Percentiles rank a stretch among this genome's conserved stretches.
Conservation (phyloP, 2,888 invertebrate genomes). For the Amblyjoppa fuscipennis region DNA sequence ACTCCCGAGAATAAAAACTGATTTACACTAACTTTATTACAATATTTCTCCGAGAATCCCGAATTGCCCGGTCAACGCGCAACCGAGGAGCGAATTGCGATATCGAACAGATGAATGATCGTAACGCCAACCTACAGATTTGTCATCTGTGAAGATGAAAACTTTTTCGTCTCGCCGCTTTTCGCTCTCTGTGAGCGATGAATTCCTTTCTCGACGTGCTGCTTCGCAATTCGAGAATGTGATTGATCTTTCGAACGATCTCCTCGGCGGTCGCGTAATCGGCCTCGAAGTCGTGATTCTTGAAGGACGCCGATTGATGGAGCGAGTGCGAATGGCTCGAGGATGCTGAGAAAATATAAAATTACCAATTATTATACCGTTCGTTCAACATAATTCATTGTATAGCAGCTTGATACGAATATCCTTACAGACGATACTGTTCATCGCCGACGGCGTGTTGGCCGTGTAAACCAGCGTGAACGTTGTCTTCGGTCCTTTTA, state of each 20-base stretch:
- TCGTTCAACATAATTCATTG: conserved; percentile 31
- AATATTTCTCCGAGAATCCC: conserved; percentile 8
- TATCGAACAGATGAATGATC: conserved; percentile 54
- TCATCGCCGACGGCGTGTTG: conserved; percentile 76
- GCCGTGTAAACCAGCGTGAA: conserved; percentile 91
- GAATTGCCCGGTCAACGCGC: background rate
- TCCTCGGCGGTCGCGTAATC: conserved; percentile 91
- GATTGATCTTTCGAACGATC: conserved; percentile 95
- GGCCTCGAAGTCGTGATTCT: conserved; percentile 95
- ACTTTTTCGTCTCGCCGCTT: conserved; percentile 88
- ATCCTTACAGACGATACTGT: conserved; percentile 74
- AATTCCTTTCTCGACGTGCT: conserved; percentile 94
- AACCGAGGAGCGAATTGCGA: conserved; percentile 1
- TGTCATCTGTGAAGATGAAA: conserved; percentile 86
- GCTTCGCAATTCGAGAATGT: conserved; percentile 93
- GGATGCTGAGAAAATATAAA: conserved; percentile 73
- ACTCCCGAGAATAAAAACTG: conserved; percentile 1
- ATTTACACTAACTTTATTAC: conserved; percentile 13
- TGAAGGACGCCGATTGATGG: conserved; percentile 89
- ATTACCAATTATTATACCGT: background rate
- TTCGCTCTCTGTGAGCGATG: conserved; percentile 91
- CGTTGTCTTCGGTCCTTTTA: conserved; percentile 90
- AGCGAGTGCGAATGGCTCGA: conserved; percentile 79
- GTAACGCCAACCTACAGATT: conserved; percentile 68
- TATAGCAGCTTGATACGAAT: background rate